Evolutionary conservation across 2,888 invertebrate genomes (phyloP).

Genomic region (Trichopria drosophilae): DNA sequence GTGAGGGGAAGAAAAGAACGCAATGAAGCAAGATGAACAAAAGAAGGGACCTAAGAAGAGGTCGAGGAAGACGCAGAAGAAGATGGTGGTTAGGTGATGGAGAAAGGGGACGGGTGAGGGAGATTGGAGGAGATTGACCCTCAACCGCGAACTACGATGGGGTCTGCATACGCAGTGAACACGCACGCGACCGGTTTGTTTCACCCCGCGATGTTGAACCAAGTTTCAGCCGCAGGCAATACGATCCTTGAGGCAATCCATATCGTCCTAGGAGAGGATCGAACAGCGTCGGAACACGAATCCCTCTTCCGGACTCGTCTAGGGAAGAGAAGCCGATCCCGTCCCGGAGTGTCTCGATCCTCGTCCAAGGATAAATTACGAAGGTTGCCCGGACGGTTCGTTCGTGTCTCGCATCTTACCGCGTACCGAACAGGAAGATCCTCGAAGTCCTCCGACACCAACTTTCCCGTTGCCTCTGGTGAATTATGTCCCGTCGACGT

Average conservation of each 20-base stretch:
- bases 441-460: no score
- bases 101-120: conserved; percentile 31
- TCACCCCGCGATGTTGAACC: conserved; percentile 53
- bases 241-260: conserved; percentile 35
- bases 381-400: no score
- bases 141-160: no score
- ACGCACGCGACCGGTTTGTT: conserved; percentile 55
- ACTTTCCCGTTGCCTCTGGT: conserved; percentile 7
- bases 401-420: no score
- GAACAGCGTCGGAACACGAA: conserved; percentile 36
- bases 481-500: conserved; percentile 25
- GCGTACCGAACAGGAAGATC: no score
- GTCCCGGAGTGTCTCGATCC: conserved; percentile 27
- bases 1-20: conserved; percentile 21
- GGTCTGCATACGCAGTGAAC: conserved; percentile 45
- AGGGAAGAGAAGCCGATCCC: conserved; percentile 32
- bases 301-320: conserved; percentile 24
- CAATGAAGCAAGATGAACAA: conserved; percentile 29
- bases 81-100: conserved; percentile 32
- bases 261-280: conserved; percentile 26
- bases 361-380: no score
- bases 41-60: conserved; percentile 23
- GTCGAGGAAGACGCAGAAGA: conserved; percentile 32
- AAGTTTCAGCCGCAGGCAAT: conserved; percentile 48
- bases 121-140: conserved; percentile 54